Percentiles rank a stretch among this genome's conserved stretches.
phyloP scores from a whole-genome alignment of 2,113 vertebrate species.

The Atlantisia rogersi region DNA sequence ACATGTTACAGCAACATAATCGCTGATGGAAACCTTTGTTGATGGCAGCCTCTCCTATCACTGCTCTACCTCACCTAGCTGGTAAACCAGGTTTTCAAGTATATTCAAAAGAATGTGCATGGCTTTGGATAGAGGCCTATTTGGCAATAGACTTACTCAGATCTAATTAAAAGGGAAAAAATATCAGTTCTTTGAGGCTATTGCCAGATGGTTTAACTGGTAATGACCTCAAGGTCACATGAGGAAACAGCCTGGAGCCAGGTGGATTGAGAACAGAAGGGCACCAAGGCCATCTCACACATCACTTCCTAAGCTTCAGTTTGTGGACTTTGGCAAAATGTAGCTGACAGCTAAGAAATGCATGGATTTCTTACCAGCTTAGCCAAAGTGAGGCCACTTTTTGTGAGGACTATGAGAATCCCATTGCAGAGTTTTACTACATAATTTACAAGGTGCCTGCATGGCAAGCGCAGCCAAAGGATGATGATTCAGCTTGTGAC shows the following conservation, averaged over 20 bases:
- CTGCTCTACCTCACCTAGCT: not conserved
- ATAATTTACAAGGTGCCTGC: not conserved
- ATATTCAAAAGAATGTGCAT: not conserved
- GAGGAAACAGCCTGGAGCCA: not conserved
- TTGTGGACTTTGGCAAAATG: not conserved
- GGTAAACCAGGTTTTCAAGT: not conserved
- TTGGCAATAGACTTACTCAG: not conserved
- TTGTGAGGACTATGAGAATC: not conserved
- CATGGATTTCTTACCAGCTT: not conserved
- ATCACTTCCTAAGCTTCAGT: not conserved
- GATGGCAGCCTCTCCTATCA: not conserved
- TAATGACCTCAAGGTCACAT: not conserved
- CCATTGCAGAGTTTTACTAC: not conserved
- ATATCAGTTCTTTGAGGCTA: not conserved
- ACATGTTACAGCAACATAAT: fast-evolving
- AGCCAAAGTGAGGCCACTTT: not conserved
- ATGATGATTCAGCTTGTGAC: not conserved
- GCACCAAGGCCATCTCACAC: not conserved
- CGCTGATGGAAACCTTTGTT: not conserved
- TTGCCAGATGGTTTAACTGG: not conserved
- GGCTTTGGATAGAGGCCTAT: not conserved
- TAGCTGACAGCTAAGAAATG: not conserved
- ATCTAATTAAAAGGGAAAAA: not conserved
- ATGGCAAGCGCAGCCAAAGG: not conserved
- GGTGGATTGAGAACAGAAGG: slow-evolving; percentile 6